Evolutionary conservation across 2,797 vertebrate species (phyloP).

Genomic region (Hypotaenidia okinawae): DNA sequence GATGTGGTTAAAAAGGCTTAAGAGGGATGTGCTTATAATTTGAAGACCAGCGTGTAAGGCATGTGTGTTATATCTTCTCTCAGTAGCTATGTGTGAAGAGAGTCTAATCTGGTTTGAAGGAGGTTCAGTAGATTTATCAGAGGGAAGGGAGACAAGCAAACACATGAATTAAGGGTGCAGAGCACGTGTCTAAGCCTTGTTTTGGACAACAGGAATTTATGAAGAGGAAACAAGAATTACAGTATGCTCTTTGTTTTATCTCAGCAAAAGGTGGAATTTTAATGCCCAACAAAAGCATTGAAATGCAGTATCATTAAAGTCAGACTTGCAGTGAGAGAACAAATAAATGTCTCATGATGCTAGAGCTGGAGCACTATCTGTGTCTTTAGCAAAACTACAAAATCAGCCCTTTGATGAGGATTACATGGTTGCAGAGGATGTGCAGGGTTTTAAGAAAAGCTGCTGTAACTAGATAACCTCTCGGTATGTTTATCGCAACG

Average conservation of each 20-base stretch:
- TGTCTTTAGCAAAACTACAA: background rate
- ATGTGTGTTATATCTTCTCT: background rate
- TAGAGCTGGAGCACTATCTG: background rate
- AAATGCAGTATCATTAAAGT: background rate
- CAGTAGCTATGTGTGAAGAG: background rate
- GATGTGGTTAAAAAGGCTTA: background rate
- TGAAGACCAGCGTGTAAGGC: background rate
- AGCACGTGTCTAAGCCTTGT: background rate
- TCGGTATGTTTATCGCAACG: background rate
- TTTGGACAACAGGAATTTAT: background rate
- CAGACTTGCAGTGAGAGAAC: background rate
- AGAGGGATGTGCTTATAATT: background rate
- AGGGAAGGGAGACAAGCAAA: background rate
- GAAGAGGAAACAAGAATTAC: background rate
- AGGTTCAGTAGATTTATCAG: background rate
- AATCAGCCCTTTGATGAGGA: background rate
- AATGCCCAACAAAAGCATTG: background rate
- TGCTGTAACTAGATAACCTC: background rate
- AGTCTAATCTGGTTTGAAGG: background rate
- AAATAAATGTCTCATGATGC: background rate
- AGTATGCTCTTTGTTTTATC: background rate
- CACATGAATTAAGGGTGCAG: background rate
- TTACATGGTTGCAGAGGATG: background rate
- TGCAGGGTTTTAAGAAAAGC: conserved; percentile 8
- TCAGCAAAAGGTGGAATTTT: background rate